Evolutionary conservation across 2,888 invertebrate species (phyloP), one percentile per base, ranked within the genome.

Genomic region (Yponomeuta plumbellus): DNA sequence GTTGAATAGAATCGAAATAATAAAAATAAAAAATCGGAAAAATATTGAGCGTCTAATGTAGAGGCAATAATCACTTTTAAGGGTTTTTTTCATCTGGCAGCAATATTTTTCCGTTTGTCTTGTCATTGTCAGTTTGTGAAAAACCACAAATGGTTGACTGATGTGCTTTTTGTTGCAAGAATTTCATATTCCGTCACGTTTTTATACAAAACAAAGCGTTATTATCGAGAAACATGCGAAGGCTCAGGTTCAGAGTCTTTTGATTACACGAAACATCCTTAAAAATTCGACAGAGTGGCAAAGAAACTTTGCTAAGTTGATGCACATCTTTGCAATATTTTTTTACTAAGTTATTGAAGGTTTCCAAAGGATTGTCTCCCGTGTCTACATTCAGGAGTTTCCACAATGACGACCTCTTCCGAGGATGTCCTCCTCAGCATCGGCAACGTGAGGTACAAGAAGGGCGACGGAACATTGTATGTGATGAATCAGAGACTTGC

Each of bases 401-500:
- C 23, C 66, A 64, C 56, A 72, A 96, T 96, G 96, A 95, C 96
- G 73, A 96, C 97, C 67, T 96, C 96, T 70, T 97, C 97, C 67
- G 99, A 99, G 91, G 98, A 99, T 89, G 98, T 99, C 67, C 92
- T 99, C 74, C 92, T 98, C 73, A 97, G 98, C 92, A 95, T 98
- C 74, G 94, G 96, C 71, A 94, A 97, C 87, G 99, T 99, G 69
- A 95, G 97, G 70, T 97, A 96, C 83, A 99, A 99, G 87, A 99
- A 99, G 88, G 97, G 97, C 67, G 98, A 99, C 90, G 99, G 99
- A 13, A 96, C 96, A 0, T 91, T 99, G 67, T 97, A 98, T 84
- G 94, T 99, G 71, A 98, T 99, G 98, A 97, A 97, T 75, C 96
- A 97, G 86, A 93, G 99, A 74, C 92, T 99, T 73, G 98, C 97